phyloP scores from a whole-genome alignment of 2,888 invertebrate species.

The Abscondita cerata region DNA sequence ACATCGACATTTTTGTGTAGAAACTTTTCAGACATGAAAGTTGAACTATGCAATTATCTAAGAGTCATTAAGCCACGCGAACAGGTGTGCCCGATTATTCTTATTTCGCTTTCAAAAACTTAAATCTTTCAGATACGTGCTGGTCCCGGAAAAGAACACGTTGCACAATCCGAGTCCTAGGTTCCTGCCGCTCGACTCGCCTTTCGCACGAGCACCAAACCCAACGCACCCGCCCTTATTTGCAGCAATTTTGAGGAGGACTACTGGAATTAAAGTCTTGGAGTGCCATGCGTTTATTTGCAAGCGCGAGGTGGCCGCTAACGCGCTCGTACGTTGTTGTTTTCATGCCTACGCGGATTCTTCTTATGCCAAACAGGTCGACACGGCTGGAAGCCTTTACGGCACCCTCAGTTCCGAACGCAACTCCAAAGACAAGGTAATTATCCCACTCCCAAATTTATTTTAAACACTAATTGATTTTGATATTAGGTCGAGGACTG shows the following conservation, averaged over 20 bases:
- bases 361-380: constrained; percentile 86
- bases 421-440: constrained; percentile 56
- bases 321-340: constrained; percentile 95
- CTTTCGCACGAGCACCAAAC: constrained; percentile 91
- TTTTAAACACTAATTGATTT: neutral
- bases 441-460: neutral
- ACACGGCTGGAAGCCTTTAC: constrained; percentile 63
- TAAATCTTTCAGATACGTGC: constrained; percentile 55
- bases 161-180: constrained; percentile 74
- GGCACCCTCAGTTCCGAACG: constrained; percentile 55
- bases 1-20: neutral
- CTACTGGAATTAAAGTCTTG: constrained; percentile 95
- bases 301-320: constrained; percentile 95
- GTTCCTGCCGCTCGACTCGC: constrained; percentile 95
- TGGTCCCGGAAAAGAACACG: constrained; percentile 60
- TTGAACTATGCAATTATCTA: neutral
- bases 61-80: neutral
- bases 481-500: constrained; percentile 62
- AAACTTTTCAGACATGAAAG: neutral
- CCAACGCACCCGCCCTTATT: constrained; percentile 95
- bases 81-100: neutral
- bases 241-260: constrained; percentile 94
- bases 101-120: too few relatives aligned
- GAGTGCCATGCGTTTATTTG: constrained; percentile 99
- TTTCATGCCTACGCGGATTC: constrained; percentile 98